Evolutionary conservation across 2,113 vertebrate genomes (phyloP).

Genomic region (Glaucomys volans): DNA sequence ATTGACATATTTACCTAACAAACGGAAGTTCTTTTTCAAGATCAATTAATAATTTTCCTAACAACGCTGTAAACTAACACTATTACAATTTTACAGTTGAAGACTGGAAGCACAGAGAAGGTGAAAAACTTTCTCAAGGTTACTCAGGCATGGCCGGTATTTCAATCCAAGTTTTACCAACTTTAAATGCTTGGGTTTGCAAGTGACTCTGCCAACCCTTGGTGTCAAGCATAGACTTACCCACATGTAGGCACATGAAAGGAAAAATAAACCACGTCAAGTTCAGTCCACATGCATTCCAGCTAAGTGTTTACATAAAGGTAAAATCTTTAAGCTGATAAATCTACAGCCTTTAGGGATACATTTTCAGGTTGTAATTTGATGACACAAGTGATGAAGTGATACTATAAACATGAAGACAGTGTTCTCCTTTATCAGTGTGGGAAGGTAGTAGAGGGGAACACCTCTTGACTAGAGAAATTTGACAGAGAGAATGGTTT

Average conservation of each 20-base stretch:
- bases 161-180: background rate
- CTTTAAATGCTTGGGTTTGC: background rate
- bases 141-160: background rate
- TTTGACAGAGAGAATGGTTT: background rate
- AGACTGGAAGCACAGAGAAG: background rate
- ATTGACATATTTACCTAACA: background rate
- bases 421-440: background rate
- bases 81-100: background rate
- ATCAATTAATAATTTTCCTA: constrained; percentile 9
- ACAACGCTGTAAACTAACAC: background rate
- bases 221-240: background rate
- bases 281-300: background rate
- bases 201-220: background rate
- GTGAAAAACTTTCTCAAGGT: background rate
- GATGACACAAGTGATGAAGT: background rate
- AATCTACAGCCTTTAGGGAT: background rate
- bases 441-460: background rate
- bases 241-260: fast-evolving
- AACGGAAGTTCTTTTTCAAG: background rate
- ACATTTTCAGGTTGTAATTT: background rate
- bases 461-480: background rate
- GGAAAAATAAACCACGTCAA: background rate
- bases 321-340: background rate
- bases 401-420: background rate
- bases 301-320: background rate